Conservation (phyloP, 1,140 invertebrate genomes). For the Globodera ellingtonae region DNA sequence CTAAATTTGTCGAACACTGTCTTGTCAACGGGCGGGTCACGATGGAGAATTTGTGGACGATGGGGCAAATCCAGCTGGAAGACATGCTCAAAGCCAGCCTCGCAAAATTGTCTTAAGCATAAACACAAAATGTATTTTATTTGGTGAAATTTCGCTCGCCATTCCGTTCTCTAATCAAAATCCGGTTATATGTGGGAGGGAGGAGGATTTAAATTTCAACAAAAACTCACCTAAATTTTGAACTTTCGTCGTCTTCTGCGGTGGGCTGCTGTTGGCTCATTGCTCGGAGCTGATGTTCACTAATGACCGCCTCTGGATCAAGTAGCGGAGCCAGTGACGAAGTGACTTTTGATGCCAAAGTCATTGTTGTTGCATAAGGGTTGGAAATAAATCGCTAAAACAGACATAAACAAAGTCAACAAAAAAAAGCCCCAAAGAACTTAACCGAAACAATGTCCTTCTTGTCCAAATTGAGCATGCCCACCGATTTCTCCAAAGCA, state of each 20-base stretch:
- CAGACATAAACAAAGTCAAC: constrained; percentile 5
- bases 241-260: constrained; percentile 25
- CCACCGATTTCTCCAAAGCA: constrained; percentile 52
- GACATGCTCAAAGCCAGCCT: constrained; percentile 52
- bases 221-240: constrained; percentile 35
- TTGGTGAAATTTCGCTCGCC: too few relatives aligned
- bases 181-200: neutral
- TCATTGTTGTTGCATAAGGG: constrained; percentile 52
- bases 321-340: constrained; percentile 43
- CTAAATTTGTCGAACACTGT: constrained; percentile 40
- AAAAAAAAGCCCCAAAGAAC: constrained; percentile 2
- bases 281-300: constrained; percentile 51
- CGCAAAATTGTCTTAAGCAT: constrained; percentile 42
- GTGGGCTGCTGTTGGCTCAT: constrained; percentile 35
- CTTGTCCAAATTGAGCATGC: constrained; percentile 51
- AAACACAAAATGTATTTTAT: constrained; percentile 5
- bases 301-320: constrained; percentile 49
- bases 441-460: constrained; percentile 48
- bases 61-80: constrained; percentile 50
- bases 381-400: constrained; percentile 52
- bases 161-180: too few relatives aligned
- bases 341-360: constrained; percentile 45
- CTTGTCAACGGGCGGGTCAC: constrained; percentile 42
- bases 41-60: constrained; percentile 41
- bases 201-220: constrained; percentile 3